Base-by-base conservation (phyloP, 1,140 invertebrate species). In the Ceratosolen solmsi region DNA sequence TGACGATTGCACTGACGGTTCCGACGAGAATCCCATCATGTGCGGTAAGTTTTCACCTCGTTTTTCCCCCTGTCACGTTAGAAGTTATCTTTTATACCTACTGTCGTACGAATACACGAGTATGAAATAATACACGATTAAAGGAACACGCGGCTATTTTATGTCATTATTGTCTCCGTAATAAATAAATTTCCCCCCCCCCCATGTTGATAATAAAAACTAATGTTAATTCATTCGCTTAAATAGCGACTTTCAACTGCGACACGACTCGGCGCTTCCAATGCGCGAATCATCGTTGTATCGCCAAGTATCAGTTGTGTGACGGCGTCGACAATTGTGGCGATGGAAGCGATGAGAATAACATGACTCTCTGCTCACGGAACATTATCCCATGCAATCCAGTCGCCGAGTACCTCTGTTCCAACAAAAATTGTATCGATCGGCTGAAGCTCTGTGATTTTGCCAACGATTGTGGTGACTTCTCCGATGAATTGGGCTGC, bases 311-410 rank as follows among this genome's bases (percentile, higher is more conserved):
- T 86, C 94, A 96, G 83, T 91, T 96, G 22, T 97, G 97, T 89
- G 96, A 98, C 89, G 95, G 96, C 8, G 91, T 96, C 5, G 96
- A 98, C 89, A 96, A 99, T 88, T 99, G 98, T 90, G 96, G 96
- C 30, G 98, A 99, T 89, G 96, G 96, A 54, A 96, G 95, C 0
- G 97, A 98, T 88, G 97, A 98, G 90, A 98, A 98, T 87, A 97
- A 97, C 91, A 95, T 97, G 94, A 97, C 96, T 1, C 90, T 97
- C 71, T 98, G 96, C 87, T 93, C 94, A 2, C 92, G 93, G n/a
- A 94, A 94, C 82, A 92, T 93, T 63, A 94, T 94, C 82, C 94
- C 95, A 8, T 97, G 96, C 89, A 94, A 96, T 86, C 93, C 94
- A 0, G 93, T 94, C 80, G 92, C 92, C 1, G 96, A 97, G 89